Base-by-base conservation (phyloP, 2,888 invertebrate species). In the Latheticus oryzae region DNA sequence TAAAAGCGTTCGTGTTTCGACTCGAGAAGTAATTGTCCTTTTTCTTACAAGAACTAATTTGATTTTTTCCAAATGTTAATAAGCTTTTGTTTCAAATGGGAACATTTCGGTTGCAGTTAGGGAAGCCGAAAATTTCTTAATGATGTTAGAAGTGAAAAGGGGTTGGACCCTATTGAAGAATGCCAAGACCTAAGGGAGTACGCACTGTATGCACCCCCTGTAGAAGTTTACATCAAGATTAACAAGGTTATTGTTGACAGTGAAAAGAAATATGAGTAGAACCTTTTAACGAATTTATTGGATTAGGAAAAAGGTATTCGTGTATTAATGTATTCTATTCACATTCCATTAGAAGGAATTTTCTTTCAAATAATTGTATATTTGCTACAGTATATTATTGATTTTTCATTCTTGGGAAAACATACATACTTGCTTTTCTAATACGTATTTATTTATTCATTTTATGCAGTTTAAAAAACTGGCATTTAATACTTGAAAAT, bases 241-340 rank as follows among this genome's bases (percentile, higher is more conserved):
- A 67, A 67, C 67, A 65, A 66, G 62, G 67, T 67, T 64, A 66
- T 64, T 64, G 65, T 67, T 60, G 62, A 61, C 62, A 55, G 35
- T 63, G 61, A 62, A 60, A 67, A 68, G 66, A 66, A 68, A 66
- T 63, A 64, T 62, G 65, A 65, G 59, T 57, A 26, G 64, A 61
- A 62, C 63, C 65, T 68, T 68, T 66, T 66, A 68, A 68, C 64
- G 60, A 65, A 60, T 61, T 67, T 64, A 68, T 66, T 66, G 61
- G 62, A 66, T 68, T 67, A 68, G 50, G 60, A 59, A 60, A 38
- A 63, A 66, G 63, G 65, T 64, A 66, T 65, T 68, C 64, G 64
- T 48, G 63, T 64, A 63, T 56, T 67, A 68, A 68, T 68, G 50
- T 51, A 54, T 48, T 59, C 50, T 50, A 54, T 58, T 56, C 56